Evolutionary conservation across 2,888 invertebrate genomes (phyloP).

Genomic region (Cantharis nigra): DNA sequence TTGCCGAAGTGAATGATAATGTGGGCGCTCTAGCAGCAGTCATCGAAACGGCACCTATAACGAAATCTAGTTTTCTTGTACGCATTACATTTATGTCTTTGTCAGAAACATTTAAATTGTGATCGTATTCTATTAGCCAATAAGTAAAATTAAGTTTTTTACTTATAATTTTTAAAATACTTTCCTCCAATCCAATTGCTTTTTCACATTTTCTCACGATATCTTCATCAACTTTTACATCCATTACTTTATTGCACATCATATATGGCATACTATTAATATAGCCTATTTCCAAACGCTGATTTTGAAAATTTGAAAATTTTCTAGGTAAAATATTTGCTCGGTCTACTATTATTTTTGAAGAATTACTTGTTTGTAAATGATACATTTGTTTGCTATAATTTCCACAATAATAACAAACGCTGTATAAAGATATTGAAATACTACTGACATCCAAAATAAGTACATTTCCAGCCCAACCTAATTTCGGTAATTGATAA

Average conservation of each 20-base stretch:
- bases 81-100: constrained; percentile 14
- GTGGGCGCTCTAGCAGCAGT: constrained; percentile 22
- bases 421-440: constrained; percentile 18
- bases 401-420: constrained; percentile 34
- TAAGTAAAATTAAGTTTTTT: constrained; percentile 35
- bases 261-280: constrained; percentile 33
- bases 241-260: constrained; percentile 14
- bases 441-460: constrained; percentile 18
- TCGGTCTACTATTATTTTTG: not conserved
- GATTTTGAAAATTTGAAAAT: constrained; percentile 29
- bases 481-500: constrained; percentile 25
- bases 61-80: constrained; percentile 28
- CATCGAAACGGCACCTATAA: constrained; percentile 36
- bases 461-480: constrained; percentile 35
- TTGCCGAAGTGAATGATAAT: constrained; percentile 30
- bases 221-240: not conserved
- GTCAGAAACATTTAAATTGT: constrained; percentile 4
- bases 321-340: constrained; percentile 18
- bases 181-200: constrained; percentile 31
- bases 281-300: constrained; percentile 30
- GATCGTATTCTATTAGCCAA: constrained; percentile 14
- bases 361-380: constrained; percentile 7
- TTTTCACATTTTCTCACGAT: constrained; percentile 19
- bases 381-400: constrained; percentile 1
- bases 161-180: constrained; percentile 27